Conservation (phyloP, 2,888 invertebrate genomes). For the Eilema griseolum region DNA sequence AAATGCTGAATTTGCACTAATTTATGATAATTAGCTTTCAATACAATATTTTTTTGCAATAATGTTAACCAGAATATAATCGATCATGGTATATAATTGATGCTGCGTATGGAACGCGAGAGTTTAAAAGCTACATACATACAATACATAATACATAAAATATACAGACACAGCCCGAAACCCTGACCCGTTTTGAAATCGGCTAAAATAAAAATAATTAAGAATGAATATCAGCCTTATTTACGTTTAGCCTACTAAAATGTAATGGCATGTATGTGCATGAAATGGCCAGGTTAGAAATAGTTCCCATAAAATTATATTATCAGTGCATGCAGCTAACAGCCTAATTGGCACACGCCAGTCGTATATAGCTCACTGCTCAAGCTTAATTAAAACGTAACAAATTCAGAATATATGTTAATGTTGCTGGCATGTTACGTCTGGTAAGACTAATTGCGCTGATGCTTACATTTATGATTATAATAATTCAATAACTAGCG, state of each 20-base stretch:
- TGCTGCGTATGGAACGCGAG: too few species aligned
- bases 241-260: not conserved
- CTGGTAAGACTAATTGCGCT: not conserved
- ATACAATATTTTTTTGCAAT: too few species aligned
- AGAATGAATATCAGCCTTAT: not conserved
- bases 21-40: too few species aligned
- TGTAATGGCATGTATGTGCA: not conserved
- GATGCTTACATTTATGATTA: not conserved
- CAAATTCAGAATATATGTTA: not conserved
- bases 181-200: too few species aligned
- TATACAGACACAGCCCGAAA: too few species aligned
- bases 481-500: not conserved
- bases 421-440: not conserved
- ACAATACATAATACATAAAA: too few species aligned
- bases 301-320: not conserved
- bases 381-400: not conserved
- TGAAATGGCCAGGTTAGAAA: not conserved
- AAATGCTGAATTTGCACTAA: too few species aligned
- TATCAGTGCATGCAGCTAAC: slow-evolving; percentile 3
- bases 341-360: not conserved
- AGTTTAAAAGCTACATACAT: too few species aligned
- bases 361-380: not conserved
- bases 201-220: not conserved
- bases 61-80: too few species aligned
- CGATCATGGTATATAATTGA: too few species aligned